Evolutionary conservation across 1,140 invertebrate genomes (phyloP).

Genomic region (Trichoplusia ni): DNA sequence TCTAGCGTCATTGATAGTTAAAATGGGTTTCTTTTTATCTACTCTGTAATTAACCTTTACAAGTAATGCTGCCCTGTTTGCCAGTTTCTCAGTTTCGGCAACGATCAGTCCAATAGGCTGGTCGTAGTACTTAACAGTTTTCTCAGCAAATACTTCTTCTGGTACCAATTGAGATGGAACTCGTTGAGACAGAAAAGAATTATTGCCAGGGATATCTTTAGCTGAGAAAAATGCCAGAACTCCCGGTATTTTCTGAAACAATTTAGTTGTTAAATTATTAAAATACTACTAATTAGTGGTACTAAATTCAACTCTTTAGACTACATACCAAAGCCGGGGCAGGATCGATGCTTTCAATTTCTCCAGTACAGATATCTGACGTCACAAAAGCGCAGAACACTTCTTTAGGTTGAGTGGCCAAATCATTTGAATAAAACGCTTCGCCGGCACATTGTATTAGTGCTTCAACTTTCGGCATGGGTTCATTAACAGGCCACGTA

Average conservation of each 20-base stretch:
- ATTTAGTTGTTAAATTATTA: neutral
- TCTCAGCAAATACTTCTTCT: constrained; percentile 81
- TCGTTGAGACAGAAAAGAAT: constrained; percentile 77
- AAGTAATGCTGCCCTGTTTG: constrained; percentile 84
- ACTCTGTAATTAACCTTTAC: constrained; percentile 86
- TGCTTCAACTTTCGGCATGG: constrained; percentile 84
- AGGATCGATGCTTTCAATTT: constrained; percentile 83
- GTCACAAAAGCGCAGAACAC: constrained; percentile 86
- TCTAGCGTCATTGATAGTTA: constrained; percentile 84
- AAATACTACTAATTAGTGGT: constrained; percentile 5
- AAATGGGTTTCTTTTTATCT: constrained; percentile 61
- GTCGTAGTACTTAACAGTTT: constrained; percentile 84
- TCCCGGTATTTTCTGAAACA: constrained; percentile 83
- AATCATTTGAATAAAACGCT: constrained; percentile 85
- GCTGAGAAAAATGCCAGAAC: constrained; percentile 88
- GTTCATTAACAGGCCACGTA: constrained; percentile 86
- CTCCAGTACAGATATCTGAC: constrained; percentile 81
- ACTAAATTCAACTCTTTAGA: constrained; percentile 5
- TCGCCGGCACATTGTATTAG: constrained; percentile 85
- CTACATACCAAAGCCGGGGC: constrained; percentile 82
- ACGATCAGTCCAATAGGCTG: constrained; percentile 89
- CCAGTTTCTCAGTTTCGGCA: constrained; percentile 84
- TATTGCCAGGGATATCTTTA: constrained; percentile 89
- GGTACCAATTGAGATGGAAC: constrained; percentile 82
- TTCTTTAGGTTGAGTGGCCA: constrained; percentile 80